Evolutionary conservation across 1,140 invertebrate genomes (phyloP), one percentile per base, ranked within the genome.

Genomic region (Magallana angulata): DNA sequence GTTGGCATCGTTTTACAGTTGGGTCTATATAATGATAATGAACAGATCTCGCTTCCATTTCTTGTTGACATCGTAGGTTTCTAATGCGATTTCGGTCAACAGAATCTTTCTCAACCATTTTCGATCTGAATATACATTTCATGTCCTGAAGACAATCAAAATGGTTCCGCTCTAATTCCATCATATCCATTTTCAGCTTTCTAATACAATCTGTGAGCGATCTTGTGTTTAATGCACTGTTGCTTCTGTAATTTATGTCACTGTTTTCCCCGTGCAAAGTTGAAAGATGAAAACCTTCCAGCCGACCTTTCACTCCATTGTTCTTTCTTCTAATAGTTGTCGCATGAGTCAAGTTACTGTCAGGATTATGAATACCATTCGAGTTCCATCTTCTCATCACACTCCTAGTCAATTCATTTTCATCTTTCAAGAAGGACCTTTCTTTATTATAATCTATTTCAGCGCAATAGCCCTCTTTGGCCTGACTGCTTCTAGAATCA

Each of bases 341-440:
- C 36, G 81, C 81, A 68, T 12, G 76, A 3, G 89, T 85, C 57
- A 89, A 60, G 48, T 89, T 89, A 14, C 57, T 87, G 14, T 89
- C 86, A 36, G 89, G 89, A 59, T 85, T 87, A 57, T 89, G 89
- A 58, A 89, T 89, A 14, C 86, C 89, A 30, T 56, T 18, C 30
- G 60, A 86, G 7, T 68, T 81, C 89, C 89, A 89, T 57, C 84
- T 85, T 30, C 56, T 64, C 84, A 85, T 88, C 36, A 88, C 87
- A 60, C 83, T 30, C 24, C 76, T 87, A 57, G 83, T 87, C n/a
- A 84, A 24, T 4, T 62, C 59, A 68, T 76, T 87, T 84, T 84
- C 86, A 24, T 30, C 57, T 76, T 87, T 68, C 11, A 87, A 56
- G 58, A 64, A 87, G 11, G 30, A 30, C 56, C 48, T 71, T 12